A percentile compares a stretch with the other conserved stretches of the same genome.
Conservation (phyloP, 2,888 invertebrate species). For the Tetropium fuscum region DNA sequence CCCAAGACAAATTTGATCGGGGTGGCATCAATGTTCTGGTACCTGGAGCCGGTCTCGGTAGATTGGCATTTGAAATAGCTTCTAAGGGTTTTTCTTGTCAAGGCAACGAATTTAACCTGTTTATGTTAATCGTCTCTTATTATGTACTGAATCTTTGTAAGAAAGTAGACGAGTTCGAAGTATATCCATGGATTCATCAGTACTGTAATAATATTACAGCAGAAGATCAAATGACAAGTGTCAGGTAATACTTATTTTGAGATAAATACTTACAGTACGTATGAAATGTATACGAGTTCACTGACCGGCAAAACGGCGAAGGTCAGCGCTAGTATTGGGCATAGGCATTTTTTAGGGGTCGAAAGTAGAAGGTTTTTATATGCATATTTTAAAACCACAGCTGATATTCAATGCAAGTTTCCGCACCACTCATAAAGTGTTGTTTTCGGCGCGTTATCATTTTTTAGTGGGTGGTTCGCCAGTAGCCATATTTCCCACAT, state of each 20-base stretch:
- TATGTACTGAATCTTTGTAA: slow-evolving; percentile 91
- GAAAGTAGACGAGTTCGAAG: slow-evolving; percentile 78
- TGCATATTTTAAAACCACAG: too few species aligned
- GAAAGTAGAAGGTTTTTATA: too few species aligned
- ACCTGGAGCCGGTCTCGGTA: slow-evolving; percentile 96
- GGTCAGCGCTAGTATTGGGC: too few species aligned
- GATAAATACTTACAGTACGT: too few species aligned
- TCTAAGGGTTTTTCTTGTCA: slow-evolving; percentile 90
- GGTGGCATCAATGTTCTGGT: slow-evolving; percentile 82
- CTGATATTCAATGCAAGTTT: too few species aligned
- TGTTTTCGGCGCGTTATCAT: too few species aligned
- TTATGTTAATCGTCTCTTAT: slow-evolving; percentile 97
- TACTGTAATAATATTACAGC: slow-evolving; percentile 89
- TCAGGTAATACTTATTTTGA: slow-evolving; percentile 62
- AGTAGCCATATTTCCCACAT: too few species aligned
- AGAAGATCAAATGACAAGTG: slow-evolving; percentile 82
- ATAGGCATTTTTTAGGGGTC: too few species aligned
- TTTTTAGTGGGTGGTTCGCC: too few species aligned
- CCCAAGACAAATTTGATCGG: slow-evolving; percentile 71
- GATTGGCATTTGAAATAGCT: slow-evolving; percentile 95
- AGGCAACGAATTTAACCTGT: slow-evolving; percentile 98
- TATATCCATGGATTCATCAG: slow-evolving; percentile 97
- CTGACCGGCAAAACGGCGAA: too few species aligned
- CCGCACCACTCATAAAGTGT: too few species aligned
- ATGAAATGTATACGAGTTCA: too few species aligned